phyloP scores from a whole-genome alignment of 2,113 vertebrate genomes.

The Pseudopipra pipra region DNA sequence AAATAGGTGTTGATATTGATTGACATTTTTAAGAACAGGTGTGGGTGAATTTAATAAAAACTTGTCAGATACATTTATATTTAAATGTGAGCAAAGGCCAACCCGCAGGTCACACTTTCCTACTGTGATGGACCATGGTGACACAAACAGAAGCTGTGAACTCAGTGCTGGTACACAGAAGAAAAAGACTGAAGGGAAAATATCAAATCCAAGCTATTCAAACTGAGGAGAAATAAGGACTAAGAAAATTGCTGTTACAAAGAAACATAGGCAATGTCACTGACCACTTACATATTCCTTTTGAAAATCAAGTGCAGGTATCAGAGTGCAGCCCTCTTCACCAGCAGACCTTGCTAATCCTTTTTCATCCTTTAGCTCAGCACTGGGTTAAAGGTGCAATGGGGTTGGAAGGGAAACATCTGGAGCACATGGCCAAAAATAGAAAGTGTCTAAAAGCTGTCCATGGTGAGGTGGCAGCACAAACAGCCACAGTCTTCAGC shows the following conservation, averaged over 20 bases:
- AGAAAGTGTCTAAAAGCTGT: neutral
- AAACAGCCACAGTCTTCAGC: neutral
- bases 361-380: neutral
- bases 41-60: neutral
- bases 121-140: neutral
- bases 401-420: neutral
- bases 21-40: neutral
- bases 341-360: neutral
- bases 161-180: neutral
- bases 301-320: neutral
- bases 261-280: neutral
- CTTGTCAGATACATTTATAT: neutral
- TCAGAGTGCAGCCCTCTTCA: neutral
- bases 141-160: neutral
- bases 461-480: neutral
- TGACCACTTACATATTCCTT: neutral
- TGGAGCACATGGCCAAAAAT: neutral
- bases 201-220: neutral
- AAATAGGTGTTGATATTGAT: neutral
- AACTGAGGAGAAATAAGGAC: neutral
- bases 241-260: neutral
- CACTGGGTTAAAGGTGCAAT: neutral
- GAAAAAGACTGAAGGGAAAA: neutral
- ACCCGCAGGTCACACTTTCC: neutral
- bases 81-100: neutral